Base-by-base conservation (phyloP, 2,888 invertebrate genomes). In the Ellobium chinense region DNA sequence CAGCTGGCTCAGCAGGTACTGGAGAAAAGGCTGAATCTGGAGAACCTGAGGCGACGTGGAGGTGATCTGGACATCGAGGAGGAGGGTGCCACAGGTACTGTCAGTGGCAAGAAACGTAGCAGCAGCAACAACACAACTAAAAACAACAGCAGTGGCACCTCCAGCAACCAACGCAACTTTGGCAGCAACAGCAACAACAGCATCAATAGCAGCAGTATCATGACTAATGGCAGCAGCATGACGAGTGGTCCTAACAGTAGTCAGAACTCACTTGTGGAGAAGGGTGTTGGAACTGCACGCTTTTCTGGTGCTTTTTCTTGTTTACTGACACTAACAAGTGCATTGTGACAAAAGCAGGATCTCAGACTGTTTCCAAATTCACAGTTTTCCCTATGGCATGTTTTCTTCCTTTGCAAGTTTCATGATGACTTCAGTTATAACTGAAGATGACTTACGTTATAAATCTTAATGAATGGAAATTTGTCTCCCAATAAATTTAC, bases 21-120 rank as follows among this genome's bases (percentile, higher is more conserved):
- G 82, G 92, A 92, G 78, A 89, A 88, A 63, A 86, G 90, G 24
- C 88, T 92, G 87, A 92, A 92, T 82, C 84, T 90, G 62, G 91
- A 91, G 81, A 91, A 91, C 80, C 81, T 90, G 36, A 87, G 91
- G 1, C 87, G 89, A 9, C 88, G 87, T 60, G 85, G 78, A 60
- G 63, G 87, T 63, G 84, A 85, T 31, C 85, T 88, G 85, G 90
- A 90, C 81, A 89, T 88, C 21, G 89, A 89, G 56, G 89, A 90
- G 76, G 89, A 89, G 62, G 86, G 85, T 29, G 86, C 87, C 76
- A 86, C 88, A 68, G 87, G 87, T 72, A 88, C 54, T 46, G 58
- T 39, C 56, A 76, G 14, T 21, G 76, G 36, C 66, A 66, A 56
- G 27, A 29, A 21, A 65, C 31, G 56, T 46, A 56, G 29, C 54